Evolutionary conservation across 2,797 vertebrate species (phyloP), one percentile per base, ranked within the genome.

Genomic region (Adrianichthys oophorus): DNA sequence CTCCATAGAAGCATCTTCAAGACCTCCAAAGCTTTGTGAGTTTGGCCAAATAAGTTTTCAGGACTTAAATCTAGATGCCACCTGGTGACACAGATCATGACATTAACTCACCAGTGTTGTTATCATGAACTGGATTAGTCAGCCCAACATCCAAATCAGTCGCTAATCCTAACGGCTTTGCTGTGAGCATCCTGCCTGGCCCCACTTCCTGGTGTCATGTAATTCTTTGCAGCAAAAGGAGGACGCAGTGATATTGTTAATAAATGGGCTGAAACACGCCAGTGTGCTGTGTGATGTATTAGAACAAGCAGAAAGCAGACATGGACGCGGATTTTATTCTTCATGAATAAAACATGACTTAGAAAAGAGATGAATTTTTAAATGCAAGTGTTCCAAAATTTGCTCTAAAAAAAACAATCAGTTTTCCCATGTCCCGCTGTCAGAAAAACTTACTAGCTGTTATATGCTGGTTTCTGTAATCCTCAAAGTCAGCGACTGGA

Each of bases 261-360:
- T 88, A 77, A 68, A 70, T n/a, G 7, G 32, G 48, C 71, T 66
- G 43, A 81, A 83, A 63, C 73, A 26, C 85, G 59, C 74, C 73
- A 42, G 72, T 61, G 60, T 61, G 68, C 64, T 59, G 74, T 62
- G 68, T 87, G 56, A 80, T 82, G 81, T 75, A 83, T 82, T 62
- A 65, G 64, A 83, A 76, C 44, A 60, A 83, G 64, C 64, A 26
- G 56, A 75, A 73, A 66, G 78, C 76, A 68, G 78, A 75, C 68
- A 78, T 81, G 74, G 78, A 81, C 72, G 10, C 3, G 32, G 32
- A 37, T 37, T 37, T 37, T 78, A 67, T 74, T 14, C 18, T 68
- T 74, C 71, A 86, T 88, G 84, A 89, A 88, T 87, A 84, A 87
- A 89, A 87, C 85, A 87, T 85, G 16, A 56, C 65, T 45, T 56